A percentile compares a stretch with the other conserved stretches of the same genome.
phyloP scores from a whole-genome alignment of 2,797 vertebrate species.

The Lophotriccus pileatus region DNA sequence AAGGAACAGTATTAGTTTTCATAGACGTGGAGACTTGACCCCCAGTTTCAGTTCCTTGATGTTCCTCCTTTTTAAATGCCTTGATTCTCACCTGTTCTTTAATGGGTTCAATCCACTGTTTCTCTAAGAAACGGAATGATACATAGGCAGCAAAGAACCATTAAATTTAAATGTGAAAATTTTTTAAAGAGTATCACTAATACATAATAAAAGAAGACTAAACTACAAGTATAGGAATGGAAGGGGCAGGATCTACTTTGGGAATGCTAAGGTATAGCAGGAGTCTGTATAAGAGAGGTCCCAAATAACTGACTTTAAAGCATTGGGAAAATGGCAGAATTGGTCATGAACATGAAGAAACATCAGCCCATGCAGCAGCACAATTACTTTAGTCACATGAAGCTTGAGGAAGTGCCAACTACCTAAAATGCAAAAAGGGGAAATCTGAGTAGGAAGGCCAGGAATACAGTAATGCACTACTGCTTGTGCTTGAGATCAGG shows the following conservation, averaged over 20 bases:
- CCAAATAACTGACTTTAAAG: neutral
- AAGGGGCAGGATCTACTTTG: neutral
- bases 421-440: neutral
- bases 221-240: neutral
- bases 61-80: neutral
- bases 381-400: neutral
- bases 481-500: neutral
- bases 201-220: neutral
- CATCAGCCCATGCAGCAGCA: neutral
- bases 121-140: neutral
- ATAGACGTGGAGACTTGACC: neutral
- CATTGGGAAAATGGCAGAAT: neutral
- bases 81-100: neutral
- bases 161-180: neutral
- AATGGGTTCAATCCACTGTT: neutral
- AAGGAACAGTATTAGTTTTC: neutral
- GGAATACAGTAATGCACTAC: neutral
- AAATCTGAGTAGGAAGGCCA: neutral
- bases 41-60: neutral
- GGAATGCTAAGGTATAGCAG: neutral
- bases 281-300: neutral
- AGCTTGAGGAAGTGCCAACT: neutral
- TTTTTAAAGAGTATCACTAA: neutral
- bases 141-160: neutral
- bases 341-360: neutral